Evolutionary conservation across 2,797 vertebrate species (phyloP).

Genomic region (Acomys russatus): DNA sequence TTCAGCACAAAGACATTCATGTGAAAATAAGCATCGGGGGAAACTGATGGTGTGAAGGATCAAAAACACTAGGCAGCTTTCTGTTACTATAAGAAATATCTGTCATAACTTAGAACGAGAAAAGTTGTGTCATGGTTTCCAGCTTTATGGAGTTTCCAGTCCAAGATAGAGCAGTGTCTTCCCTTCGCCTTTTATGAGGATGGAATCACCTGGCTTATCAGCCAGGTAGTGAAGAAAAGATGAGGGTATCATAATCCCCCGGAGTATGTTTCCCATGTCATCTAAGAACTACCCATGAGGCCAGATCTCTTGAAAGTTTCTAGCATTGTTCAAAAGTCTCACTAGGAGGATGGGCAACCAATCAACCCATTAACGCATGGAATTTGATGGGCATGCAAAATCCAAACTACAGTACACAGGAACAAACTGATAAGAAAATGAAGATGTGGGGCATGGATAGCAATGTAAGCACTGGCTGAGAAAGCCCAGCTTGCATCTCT

Average conservation of each 20-base stretch:
- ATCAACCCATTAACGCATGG: not conserved
- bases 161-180: not conserved
- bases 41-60: not conserved
- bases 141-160: not conserved
- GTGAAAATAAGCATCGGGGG: not conserved
- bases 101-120: too few relatives aligned
- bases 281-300: not conserved
- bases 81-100: not conserved
- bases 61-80: not conserved
- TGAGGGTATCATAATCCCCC: too few relatives aligned
- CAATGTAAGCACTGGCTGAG: not conserved
- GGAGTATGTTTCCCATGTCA: too few relatives aligned
- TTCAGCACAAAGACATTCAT: not conserved
- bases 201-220: not conserved
- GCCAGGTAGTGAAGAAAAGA: not conserved
- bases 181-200: not conserved
- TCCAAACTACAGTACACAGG: not conserved
- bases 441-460: not conserved
- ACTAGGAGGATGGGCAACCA: too few relatives aligned
- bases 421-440: not conserved
- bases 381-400: not conserved
- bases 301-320: not conserved
- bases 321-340: not conserved
- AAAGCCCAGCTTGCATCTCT: not conserved
- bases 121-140: not conserved